These are phyloP conservation scores for Cephus nigrinus DNA, from an alignment of 2,888 invertebrate genomes.

Conservation along the genomic window DNA sequence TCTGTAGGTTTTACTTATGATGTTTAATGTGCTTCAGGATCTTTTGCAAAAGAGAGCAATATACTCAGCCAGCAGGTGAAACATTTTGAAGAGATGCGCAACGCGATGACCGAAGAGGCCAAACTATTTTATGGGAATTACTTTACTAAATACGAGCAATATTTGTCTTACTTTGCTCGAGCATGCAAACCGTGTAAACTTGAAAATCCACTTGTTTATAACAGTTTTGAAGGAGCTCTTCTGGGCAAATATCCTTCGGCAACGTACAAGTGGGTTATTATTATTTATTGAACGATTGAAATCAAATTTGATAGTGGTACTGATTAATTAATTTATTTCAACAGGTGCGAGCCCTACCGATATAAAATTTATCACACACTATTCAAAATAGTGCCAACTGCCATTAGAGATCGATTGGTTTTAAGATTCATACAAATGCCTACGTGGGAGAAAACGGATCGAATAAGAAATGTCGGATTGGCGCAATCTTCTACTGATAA, in stretches of 20 bases:
- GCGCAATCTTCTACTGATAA: neutral
- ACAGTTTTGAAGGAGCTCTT: slow-evolving; percentile 74
- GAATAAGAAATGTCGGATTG: neutral
- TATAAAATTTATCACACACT: slow-evolving; percentile 76
- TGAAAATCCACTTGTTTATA: slow-evolving; percentile 69
- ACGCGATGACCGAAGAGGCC: slow-evolving; percentile 74
- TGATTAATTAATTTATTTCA: slow-evolving; percentile 13
- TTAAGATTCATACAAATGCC: slow-evolving; percentile 77
- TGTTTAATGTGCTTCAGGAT: slow-evolving; percentile 67
- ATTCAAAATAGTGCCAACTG: slow-evolving; percentile 72
- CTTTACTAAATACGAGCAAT: slow-evolving; percentile 73
- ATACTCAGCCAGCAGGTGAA: slow-evolving; percentile 74
- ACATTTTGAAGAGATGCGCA: slow-evolving; percentile 75
- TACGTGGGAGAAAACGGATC: slow-evolving; percentile 48
- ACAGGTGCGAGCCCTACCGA: slow-evolving; percentile 72
- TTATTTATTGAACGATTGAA: neutral
- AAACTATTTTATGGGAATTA: slow-evolving; percentile 74
- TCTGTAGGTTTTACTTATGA: neutral
- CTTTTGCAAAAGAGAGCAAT: slow-evolving; percentile 77
- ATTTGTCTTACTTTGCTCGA: slow-evolving; percentile 68
- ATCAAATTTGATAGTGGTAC: neutral
- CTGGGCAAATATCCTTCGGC: slow-evolving; percentile 71
- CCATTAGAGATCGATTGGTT: slow-evolving; percentile 72
- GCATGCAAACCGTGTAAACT: slow-evolving; percentile 69
- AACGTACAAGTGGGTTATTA: slow-evolving; percentile 71